A percentile compares a stretch with the other conserved stretches of the same genome.
Conservation (phyloP, 2,888 invertebrate genomes). For the Dendrolimus houi region DNA sequence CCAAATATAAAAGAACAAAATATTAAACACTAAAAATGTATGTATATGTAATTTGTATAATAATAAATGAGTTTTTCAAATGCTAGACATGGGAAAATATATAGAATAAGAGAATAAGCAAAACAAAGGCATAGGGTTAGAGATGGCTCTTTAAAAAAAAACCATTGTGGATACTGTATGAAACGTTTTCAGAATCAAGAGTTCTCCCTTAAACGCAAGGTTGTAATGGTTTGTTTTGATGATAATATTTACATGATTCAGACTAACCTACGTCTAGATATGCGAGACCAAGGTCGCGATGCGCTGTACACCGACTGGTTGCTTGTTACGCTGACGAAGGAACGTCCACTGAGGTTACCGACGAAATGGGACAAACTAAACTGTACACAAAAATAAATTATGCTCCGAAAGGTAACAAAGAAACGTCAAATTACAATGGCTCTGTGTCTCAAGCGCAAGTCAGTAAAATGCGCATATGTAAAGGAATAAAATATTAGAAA, state of each 20-base stretch:
- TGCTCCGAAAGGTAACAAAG: constrained; percentile 29
- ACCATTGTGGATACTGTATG: no score
- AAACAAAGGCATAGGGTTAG: no score
- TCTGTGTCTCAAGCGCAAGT: constrained; percentile 14
- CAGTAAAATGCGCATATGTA: constrained; percentile 16
- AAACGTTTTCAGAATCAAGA: no score
- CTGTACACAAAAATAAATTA: constrained; percentile 57
- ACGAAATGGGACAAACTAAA: constrained; percentile 76
- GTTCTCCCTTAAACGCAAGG: no score
- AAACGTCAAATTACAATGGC: constrained; percentile 14
- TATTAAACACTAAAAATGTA: no score
- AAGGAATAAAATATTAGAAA: constrained; percentile 20
- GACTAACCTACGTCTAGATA: constrained; percentile 79
- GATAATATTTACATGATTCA: constrained; percentile 20
- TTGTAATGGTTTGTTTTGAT: constrained; percentile 23
- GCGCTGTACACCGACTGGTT: constrained; percentile 77
- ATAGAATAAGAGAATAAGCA: no score
- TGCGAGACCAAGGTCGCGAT: constrained; percentile 80
- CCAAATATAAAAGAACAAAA: no score
- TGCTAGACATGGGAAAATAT: no score
- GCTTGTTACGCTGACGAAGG: constrained; percentile 76
- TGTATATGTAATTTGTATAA: no score
- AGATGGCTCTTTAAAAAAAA: no score
- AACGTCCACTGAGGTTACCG: constrained; percentile 77
- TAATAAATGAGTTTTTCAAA: no score